These are phyloP conservation scores for Chinchilla lanigera DNA, from an alignment of 2,113 vertebrate genomes.

Conservation along the genomic window DNA sequence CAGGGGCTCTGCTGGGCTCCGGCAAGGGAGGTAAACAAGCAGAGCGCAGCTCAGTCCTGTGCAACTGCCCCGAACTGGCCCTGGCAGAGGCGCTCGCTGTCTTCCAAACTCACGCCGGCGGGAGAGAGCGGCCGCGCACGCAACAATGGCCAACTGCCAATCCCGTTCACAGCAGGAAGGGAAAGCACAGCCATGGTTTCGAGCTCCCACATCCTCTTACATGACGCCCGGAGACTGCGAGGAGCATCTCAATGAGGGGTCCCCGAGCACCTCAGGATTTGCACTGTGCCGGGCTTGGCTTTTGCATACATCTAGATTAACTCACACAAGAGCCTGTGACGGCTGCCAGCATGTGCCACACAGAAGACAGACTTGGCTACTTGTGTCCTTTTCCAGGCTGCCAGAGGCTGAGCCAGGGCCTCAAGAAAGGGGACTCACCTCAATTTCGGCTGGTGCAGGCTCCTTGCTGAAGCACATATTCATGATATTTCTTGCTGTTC, in stretches of 20 bases:
- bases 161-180: not conserved
- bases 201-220: not conserved
- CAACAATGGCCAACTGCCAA: slow-evolving; percentile 60
- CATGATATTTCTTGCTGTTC: slow-evolving; percentile 99
- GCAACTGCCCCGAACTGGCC: not conserved
- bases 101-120: not conserved
- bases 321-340: rapidly evolving
- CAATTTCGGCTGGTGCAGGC: slow-evolving; percentile 95
- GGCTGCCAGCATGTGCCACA: rapidly evolving
- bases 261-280: rapidly evolving
- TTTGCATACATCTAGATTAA: rapidly evolving
- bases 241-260: not conserved
- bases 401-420: no score
- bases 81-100: not conserved
- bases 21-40: not conserved
- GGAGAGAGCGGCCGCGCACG: not conserved
- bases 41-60: not conserved
- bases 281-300: rapidly evolving
- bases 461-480: slow-evolving; percentile 99
- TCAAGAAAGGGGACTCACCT: slow-evolving; percentile 87
- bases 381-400: no score
- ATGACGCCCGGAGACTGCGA: rapidly evolving
- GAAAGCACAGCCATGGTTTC: not conserved
- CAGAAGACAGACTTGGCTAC: rapidly evolving
- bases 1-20: not conserved